Conservation (phyloP, 2,888 invertebrate genomes). For the Vanessa cardui region DNA sequence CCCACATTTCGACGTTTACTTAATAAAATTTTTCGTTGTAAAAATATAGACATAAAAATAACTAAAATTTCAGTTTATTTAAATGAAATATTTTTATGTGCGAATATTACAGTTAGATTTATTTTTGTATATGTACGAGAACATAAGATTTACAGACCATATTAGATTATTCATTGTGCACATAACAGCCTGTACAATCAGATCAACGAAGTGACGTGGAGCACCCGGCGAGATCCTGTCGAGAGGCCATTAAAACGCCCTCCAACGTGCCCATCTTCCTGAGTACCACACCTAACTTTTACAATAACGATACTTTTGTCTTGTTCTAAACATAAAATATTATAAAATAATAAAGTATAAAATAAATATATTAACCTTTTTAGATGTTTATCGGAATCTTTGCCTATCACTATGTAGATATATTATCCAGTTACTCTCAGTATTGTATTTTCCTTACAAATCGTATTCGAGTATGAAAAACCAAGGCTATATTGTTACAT, state of each 20-base stretch:
- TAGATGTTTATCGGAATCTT: background rate
- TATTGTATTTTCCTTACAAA: background rate
- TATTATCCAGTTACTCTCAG: background rate
- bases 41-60: no score
- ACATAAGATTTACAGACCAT: constrained; percentile 15
- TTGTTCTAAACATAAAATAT: constrained; percentile 34
- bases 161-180: constrained; percentile 66
- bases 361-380: background rate
- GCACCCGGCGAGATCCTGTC: constrained; percentile 68
- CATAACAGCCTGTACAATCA: constrained; percentile 71
- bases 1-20: no score
- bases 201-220: constrained; percentile 81
- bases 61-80: no score
- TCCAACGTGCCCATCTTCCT: constrained; percentile 75
- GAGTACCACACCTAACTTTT: constrained; percentile 69
- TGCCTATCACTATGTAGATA: no score
- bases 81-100: background rate
- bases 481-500: constrained; percentile 58
- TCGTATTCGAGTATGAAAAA: constrained; percentile 12
- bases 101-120: background rate
- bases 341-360: background rate
- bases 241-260: constrained; percentile 79
- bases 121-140: background rate
- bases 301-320: constrained; percentile 48
- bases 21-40: no score